Conservation (phyloP, 2,113 vertebrate species). For the Anseranas semipalmata region DNA sequence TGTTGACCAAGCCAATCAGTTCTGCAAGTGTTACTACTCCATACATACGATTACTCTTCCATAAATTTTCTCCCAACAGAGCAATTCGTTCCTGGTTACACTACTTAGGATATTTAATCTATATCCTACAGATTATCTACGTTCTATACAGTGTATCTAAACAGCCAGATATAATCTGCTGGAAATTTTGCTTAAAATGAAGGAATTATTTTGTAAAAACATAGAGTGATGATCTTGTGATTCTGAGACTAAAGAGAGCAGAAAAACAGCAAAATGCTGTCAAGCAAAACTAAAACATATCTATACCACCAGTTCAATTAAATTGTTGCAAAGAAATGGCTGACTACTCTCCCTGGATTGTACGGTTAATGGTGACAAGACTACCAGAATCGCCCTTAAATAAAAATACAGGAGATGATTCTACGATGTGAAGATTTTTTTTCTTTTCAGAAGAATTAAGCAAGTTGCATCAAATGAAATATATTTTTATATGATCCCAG, state of each 20-base stretch:
- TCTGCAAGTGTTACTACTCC: not conserved
- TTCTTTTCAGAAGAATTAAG: not conserved
- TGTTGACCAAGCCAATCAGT: not conserved
- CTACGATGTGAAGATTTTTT: not conserved
- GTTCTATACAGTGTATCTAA: not conserved
- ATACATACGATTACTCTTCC: not conserved
- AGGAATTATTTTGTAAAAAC: not conserved
- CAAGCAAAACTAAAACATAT: accelerated
- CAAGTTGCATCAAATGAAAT: not conserved
- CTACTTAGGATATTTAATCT: no score
- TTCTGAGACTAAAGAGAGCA: not conserved
- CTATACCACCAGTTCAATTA: not conserved
- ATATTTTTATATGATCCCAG: not conserved
- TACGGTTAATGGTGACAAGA: not conserved
- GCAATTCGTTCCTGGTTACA: not conserved
- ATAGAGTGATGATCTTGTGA: not conserved
- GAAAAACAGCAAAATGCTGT: not conserved
- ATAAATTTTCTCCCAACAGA: not conserved
- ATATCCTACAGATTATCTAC: no score
- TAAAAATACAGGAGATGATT: not conserved
- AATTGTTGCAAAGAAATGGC: not conserved
- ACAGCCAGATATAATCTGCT: not conserved
- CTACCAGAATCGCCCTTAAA: not conserved
- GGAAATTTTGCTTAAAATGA: not conserved
- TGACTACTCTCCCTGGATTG: not conserved